Percentiles rank a stretch among this genome's conserved stretches.
phyloP scores from a whole-genome alignment of 2,888 invertebrate genomes.

The Malthinus seriepunctatus region DNA sequence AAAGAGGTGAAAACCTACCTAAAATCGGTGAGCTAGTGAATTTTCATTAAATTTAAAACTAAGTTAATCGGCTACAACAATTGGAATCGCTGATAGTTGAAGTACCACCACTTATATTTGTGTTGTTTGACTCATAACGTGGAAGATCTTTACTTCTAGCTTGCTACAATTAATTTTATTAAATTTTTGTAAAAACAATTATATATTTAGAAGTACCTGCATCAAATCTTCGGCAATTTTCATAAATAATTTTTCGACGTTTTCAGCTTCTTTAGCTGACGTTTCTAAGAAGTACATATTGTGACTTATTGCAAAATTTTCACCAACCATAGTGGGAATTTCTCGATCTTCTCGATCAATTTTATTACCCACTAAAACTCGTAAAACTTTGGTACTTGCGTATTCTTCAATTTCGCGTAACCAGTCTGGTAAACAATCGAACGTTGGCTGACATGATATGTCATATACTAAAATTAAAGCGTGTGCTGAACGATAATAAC shows the following conservation, averaged over 20 bases:
- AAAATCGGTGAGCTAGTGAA: slow-evolving; percentile 2
- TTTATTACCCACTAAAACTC: slow-evolving; percentile 97
- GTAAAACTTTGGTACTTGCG: slow-evolving; percentile 91
- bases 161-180: slow-evolving; percentile 61
- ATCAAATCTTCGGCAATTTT: slow-evolving; percentile 94
- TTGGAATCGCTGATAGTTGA: slow-evolving; percentile 69
- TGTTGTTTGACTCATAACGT: slow-evolving; percentile 72
- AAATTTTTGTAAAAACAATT: not conserved
- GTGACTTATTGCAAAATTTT: slow-evolving; percentile 93
- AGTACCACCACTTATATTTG: slow-evolving; percentile 73
- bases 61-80: slow-evolving; percentile 60
- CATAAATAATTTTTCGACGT: slow-evolving; percentile 95
- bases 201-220: slow-evolving; percentile 63
- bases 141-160: slow-evolving; percentile 83
- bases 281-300: slow-evolving; percentile 99
- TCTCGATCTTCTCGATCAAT: slow-evolving; percentile 95
- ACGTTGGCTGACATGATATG: slow-evolving; percentile 96
- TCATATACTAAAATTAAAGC: slow-evolving; percentile 96
- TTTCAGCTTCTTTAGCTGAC: slow-evolving; percentile 96
- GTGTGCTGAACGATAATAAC: slow-evolving; percentile 96
- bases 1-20: no score
- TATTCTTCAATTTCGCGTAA: slow-evolving; percentile 96
- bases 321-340: slow-evolving; percentile 92
- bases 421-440: slow-evolving; percentile 97
- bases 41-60: slow-evolving; percentile 17